Evolutionary conservation across 2,797 vertebrate species (phyloP), one percentile per base, ranked within the genome.

Genomic region (Sebastiscus tertius): DNA sequence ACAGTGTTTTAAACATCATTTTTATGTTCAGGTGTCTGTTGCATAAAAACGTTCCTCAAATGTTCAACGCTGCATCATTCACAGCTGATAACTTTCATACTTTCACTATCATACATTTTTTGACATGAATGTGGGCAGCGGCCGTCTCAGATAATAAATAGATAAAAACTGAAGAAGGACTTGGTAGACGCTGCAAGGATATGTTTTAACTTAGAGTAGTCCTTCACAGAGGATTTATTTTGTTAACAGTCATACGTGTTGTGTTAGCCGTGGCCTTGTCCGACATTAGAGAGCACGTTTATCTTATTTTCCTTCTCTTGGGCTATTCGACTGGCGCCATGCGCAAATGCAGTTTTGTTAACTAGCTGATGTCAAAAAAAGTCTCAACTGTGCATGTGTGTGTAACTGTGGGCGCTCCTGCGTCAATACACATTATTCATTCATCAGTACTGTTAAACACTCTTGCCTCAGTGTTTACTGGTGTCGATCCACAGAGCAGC

Each of bases 321-420:
- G 55, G 58, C 72, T 33, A 20, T 87, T 87, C 54, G 29, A 65
- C 83, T 93, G 93, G 90, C 87, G 85, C 92, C 91, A 59, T 33
- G 62, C 68, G 69, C 84, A 93, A 93, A 92, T 93, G 82, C 74
- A 89, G 92, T 89, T 93, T 87, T 87, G 88, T 91, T 87, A 87
- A 84, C 72, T 39, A 80, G 58, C 86, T 75, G 56, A 86, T 79
- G 82, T 91, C 75, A 90, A 87, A 88, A 87, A 87, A 88, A 52
- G 75, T 77, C 70, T 85, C 72, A 39, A 75, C 87, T 88, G 88
- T 89, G 85, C 63, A 60, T 82, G 42, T 79, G 42, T 86, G 80
- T 83, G 77, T 84, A 75, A 70, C 61, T 52, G 58, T 81, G 81
- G 63, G 79, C 5, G 16, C 62, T 84, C 39, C 75, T 85, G 88